Base-by-base conservation (phyloP, 2,888 invertebrate species). In the Campoplex capitator region DNA sequence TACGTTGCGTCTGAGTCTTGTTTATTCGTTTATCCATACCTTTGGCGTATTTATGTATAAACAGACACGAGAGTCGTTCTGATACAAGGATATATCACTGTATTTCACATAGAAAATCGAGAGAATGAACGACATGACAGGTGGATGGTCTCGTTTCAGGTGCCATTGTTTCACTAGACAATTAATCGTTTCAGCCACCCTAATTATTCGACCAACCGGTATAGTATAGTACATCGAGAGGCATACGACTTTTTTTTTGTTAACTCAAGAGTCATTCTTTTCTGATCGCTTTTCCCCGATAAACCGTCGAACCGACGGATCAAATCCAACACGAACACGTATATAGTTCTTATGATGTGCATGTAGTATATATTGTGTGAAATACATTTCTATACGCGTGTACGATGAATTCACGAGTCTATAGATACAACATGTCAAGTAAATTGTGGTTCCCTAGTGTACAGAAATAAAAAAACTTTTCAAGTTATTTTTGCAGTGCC, bases 151-250 rank as follows among this genome's bases (percentile, higher is more conserved):
- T 74, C 85, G 58, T 82, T 86, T 67, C 16, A 74, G 54, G 75
- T 70, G 75, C 83, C 56, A 86, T 76, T 83, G 79, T 86, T 86
- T 86, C 79, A 54, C 51, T 32, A 28, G 71, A 83, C 86, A 80
- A 86, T 86, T 71, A 80, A 80, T 86, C 71, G 70, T 62, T 70
- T 76, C 71, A 67, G 48, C 65, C 80, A 79, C 65, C 56, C 79
- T 83, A 80, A 86, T 86, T 76, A 83, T 76, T 86, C 83, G 71
- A 32, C 70, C 78, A 75, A 48, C 23, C 79, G 23, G 54, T 38
- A 11, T 28, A 56, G 35, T 28, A 13, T 32, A n/a, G 13, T 75
- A 23, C 51, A 38, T 77, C 67, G 56, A 54, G 42, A 68, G 54
- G n/a, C 67, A 35, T 6, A 42, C 54, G 35, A n/a, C 8, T 51